Percentiles rank a stretch among this genome's conserved stretches.
Evolutionary conservation across 2,888 invertebrate genomes (phyloP).

Genomic region (Cantharis nigra): DNA sequence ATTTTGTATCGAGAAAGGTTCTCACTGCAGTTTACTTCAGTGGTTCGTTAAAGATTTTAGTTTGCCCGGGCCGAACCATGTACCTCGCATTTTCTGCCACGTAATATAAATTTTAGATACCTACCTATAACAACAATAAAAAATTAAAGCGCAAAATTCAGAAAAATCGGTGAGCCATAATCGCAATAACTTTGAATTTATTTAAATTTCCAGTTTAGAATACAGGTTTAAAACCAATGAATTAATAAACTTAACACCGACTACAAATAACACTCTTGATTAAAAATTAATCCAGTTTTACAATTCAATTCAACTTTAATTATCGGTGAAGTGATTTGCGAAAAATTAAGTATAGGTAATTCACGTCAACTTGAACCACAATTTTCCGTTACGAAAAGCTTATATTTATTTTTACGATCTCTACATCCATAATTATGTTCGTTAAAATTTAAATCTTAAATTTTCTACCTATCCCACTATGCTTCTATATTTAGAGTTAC

Average conservation of each 20-base stretch:
- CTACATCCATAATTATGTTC: background rate
- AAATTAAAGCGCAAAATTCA: no score
- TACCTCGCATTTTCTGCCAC: no score
- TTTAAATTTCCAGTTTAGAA: background rate
- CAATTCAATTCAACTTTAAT: conserved; percentile 3
- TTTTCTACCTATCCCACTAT: background rate
- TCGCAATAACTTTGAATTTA: background rate
- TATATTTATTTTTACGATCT: background rate
- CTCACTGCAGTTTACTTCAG: no score
- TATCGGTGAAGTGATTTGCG: background rate
- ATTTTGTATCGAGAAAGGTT: no score
- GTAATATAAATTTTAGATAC: no score
- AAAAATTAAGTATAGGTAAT: background rate
- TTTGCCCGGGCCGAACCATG: no score
- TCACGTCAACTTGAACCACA: background rate
- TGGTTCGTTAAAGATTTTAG: no score
- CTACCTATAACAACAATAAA: no score
- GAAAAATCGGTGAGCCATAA: no score
- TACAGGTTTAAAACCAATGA: background rate
- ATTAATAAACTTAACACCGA: background rate
- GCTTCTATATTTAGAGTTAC: conserved; percentile 21
- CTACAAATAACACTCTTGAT: background rate
- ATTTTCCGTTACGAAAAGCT: background rate
- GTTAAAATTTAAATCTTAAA: background rate
- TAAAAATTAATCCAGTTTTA: conserved; percentile 17